A percentile compares a stretch with the other conserved stretches of the same genome.
phyloP scores from a whole-genome alignment of 2,113 vertebrate genomes.

The Vulpes ferrilata region DNA sequence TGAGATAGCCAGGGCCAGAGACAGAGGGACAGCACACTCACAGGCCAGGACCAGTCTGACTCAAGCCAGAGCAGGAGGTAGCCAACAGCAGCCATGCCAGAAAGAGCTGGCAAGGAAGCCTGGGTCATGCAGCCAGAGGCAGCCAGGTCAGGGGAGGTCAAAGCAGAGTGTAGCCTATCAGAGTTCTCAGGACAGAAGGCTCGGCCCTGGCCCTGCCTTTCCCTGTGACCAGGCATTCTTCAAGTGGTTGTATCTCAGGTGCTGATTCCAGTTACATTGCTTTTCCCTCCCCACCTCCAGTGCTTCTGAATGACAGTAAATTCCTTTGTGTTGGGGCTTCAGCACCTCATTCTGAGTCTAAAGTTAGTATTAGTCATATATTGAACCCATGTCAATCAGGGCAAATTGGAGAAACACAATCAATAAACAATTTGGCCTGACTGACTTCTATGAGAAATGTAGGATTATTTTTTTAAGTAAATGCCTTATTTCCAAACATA shows the following conservation, averaged over 20 bases:
- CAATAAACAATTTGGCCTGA: constrained; percentile 1
- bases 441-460: neutral
- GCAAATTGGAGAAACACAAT: constrained; percentile 5
- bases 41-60: neutral
- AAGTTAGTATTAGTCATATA: neutral
- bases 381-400: neutral
- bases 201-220: neutral
- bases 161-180: neutral
- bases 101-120: neutral
- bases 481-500: constrained; percentile 44
- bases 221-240: neutral
- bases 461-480: neutral
- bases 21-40: neutral
- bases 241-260: neutral
- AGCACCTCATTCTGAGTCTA: neutral
- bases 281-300: neutral
- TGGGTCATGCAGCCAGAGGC: constrained; percentile 9
- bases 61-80: neutral
- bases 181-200: neutral
- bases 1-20: neutral
- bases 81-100: neutral
- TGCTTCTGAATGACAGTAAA: neutral
- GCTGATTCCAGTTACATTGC: neutral
- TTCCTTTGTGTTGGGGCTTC: neutral
- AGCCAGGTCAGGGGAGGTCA: constrained; percentile 27